These are phyloP conservation scores for Drosophila recens DNA, from an alignment of 2,888 invertebrate species.

Conservation along the genomic window DNA sequence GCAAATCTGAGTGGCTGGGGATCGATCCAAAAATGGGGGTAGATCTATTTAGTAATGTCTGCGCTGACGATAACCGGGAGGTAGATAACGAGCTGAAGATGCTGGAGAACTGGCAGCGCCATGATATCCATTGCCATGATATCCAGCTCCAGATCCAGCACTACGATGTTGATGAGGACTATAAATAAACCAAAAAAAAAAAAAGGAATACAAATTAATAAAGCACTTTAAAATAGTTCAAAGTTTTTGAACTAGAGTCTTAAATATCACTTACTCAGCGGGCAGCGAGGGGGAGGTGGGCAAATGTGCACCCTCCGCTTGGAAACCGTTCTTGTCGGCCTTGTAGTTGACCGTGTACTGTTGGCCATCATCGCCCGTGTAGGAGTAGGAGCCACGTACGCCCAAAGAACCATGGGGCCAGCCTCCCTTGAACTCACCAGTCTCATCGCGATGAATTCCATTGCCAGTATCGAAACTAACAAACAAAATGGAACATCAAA, in stretches of 20 bases:
- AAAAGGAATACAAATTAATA: not conserved
- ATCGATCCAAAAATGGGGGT: not conserved
- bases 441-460: conserved; percentile 87
- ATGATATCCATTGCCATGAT: conserved; percentile 48
- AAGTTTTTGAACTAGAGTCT: too few relatives aligned
- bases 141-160: conserved; percentile 29
- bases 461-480: conserved; percentile 88
- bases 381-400: conserved; percentile 88
- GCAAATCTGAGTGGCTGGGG: not conserved
- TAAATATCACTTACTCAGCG: conserved; percentile 73
- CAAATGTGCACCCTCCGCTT: conserved; percentile 91
- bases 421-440: conserved; percentile 87
- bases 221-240: not conserved
- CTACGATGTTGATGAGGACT: conserved; percentile 61
- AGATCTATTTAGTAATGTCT: conserved; percentile 55
- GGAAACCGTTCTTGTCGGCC: conserved; percentile 92
- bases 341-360: conserved; percentile 89
- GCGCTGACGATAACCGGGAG: conserved; percentile 76
- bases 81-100: conserved; percentile 78
- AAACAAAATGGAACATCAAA: too few relatives aligned
- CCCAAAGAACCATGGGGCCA: conserved; percentile 88
- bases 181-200: not conserved
- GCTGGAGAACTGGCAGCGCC: conserved; percentile 60
- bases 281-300: conserved; percentile 92
- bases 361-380: conserved; percentile 88